Evolutionary conservation across 1,140 invertebrate species (phyloP), one percentile per base, ranked within the genome.

Genomic region (Diachasma alloeum): DNA sequence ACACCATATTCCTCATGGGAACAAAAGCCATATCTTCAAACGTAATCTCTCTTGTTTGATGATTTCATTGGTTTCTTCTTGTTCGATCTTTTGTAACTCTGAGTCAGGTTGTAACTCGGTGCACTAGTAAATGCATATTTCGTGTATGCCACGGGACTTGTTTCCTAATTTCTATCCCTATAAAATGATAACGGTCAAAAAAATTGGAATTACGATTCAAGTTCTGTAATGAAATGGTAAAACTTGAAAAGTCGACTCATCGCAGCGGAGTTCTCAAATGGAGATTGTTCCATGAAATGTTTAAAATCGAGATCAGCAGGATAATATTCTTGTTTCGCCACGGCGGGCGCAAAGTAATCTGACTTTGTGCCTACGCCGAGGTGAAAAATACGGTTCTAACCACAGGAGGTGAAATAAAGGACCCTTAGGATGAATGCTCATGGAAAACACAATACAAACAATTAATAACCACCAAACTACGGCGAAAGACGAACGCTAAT

Each of bases 161-260:
- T 84, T 81, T 89, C 86, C 87, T 89, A 89, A 89, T 89, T 88
- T 81, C 87, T 88, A 71, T 88, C 87, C 83, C 88, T 89, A 77
- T 75, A 69, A 69, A 26, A 74, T 59, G 39, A 56, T 53, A 75
- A 39, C 3, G 68, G 31, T 31, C 9, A 1, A 77, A 31, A 5
- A 26, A 24, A 68, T 22, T 37, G 15, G 31, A 19, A 39, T 37
- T 11, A 5, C 11, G 13, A 26, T 66, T 9, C 4, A 13, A 26
- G 15, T 5, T 26, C 15, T 5, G 22, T n/a, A 31, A 22, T 15
- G 36, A 68, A 68, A 39, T 68, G 17, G 31, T 42, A 6, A 68
- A 39, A 68, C 31, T 4, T 42, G 39, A 42, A 42, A 31, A 31
- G 31, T 31, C 31, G 31, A 31, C 31, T 31, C 31, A 6, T 31